Evolutionary conservation across 2,797 vertebrate species (phyloP).

Genomic region (Epinephelus awoara): DNA sequence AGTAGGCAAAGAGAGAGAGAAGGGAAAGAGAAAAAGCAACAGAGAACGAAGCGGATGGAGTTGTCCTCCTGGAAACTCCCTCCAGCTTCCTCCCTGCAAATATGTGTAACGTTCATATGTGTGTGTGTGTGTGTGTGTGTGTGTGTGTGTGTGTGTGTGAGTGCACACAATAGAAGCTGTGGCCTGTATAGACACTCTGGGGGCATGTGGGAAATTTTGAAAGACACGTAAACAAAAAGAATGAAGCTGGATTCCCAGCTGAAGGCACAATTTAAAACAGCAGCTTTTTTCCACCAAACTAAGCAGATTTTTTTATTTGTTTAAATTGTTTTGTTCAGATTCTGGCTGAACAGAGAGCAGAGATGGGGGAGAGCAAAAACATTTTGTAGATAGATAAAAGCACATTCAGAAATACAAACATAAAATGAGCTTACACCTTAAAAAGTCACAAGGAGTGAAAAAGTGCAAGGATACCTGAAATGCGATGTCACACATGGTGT

Average conservation of each 20-base stretch:
- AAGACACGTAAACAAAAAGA: slow-evolving; percentile 27
- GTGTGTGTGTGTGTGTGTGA: slow-evolving; percentile 12
- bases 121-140: slow-evolving; percentile 11
- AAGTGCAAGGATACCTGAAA: slow-evolving; percentile 88
- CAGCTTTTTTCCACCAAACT: slow-evolving; percentile 11
- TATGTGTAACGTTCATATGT: slow-evolving; percentile 6
- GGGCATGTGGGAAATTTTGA: slow-evolving; percentile 47
- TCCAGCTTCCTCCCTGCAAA: slow-evolving; percentile 55
- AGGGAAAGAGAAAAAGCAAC: slow-evolving; percentile 9
- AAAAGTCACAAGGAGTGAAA: neutral
- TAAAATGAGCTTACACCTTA: neutral
- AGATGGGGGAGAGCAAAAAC: neutral
- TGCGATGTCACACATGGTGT: slow-evolving; percentile 92
- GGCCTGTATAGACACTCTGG: slow-evolving; percentile 15
- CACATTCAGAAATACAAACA: slow-evolving; percentile 2
- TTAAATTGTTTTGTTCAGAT: neutral
- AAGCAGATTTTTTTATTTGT: neutral
- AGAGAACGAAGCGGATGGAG: slow-evolving; percentile 33
- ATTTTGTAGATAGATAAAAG: neutral
- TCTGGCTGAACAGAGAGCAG: neutral
- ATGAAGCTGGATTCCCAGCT: neutral
- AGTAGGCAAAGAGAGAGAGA: neutral
- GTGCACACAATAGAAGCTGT: slow-evolving; percentile 2
- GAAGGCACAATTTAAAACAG: slow-evolving; percentile 7
- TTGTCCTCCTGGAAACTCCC: slow-evolving; percentile 68